Percentiles rank a stretch among this genome's conserved stretches.
Conservation (phyloP, 2,888 invertebrate species). For the Sphaerophoria taeniata region DNA sequence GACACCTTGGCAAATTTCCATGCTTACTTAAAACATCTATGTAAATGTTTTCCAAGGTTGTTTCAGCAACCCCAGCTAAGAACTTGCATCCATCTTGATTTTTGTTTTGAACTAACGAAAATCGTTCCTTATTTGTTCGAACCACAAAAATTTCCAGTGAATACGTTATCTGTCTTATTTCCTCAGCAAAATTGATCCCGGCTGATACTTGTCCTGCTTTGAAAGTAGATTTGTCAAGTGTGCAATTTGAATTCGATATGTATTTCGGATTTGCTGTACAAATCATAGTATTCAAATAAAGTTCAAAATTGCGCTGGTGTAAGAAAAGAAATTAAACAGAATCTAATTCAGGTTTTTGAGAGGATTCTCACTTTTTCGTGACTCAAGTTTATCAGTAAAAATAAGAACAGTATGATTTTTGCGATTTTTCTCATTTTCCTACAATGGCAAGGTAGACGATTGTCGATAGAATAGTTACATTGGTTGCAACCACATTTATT, state of each 20-base stretch:
- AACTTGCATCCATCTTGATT: conserved; percentile 8
- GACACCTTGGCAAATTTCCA: conserved; percentile 17
- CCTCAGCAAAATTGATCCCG: not conserved
- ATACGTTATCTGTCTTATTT: not conserved
- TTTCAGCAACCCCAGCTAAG: not conserved
- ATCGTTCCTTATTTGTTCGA: not conserved
- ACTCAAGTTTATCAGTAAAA: not conserved
- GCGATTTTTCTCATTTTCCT: too few relatives aligned
- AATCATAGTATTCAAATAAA: not conserved
- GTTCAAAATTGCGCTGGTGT: conserved; percentile 20
- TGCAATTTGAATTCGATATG: not conserved
- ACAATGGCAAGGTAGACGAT: too few relatives aligned
- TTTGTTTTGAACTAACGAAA: not conserved
- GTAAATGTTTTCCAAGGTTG: not conserved
- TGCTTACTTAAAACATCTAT: not conserved
- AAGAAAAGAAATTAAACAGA: not conserved
- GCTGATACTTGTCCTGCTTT: not conserved
- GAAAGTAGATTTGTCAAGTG: not conserved
- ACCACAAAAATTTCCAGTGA: not conserved
- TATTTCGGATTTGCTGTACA: not conserved
- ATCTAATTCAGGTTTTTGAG: not conserved
- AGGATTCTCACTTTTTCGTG: conserved; percentile 5
- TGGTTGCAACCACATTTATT: too few relatives aligned
- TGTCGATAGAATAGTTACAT: too few relatives aligned
- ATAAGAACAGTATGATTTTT: not conserved